Evolutionary conservation across 2,113 vertebrate species (phyloP).

Genomic region (Coreoperca whiteheadi): DNA sequence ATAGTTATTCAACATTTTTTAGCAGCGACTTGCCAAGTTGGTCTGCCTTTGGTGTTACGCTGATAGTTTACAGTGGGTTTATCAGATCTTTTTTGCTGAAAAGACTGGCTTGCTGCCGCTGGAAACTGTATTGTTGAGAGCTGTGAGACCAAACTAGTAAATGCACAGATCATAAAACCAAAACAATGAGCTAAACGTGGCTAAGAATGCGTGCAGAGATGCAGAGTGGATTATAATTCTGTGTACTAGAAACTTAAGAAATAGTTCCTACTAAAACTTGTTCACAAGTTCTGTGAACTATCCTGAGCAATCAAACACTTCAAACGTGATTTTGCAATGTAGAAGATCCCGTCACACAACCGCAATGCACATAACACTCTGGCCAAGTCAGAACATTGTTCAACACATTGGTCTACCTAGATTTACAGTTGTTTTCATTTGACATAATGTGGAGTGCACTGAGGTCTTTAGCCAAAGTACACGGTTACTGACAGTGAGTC

Average conservation of each 20-base stretch:
- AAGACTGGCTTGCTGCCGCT: background rate
- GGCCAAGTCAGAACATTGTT: background rate
- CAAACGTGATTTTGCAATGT: background rate
- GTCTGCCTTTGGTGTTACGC: background rate
- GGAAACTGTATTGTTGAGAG: background rate
- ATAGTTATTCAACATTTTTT: background rate
- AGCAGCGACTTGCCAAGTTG: background rate
- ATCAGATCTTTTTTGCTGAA: background rate
- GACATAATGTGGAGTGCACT: background rate
- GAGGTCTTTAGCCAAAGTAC: slow-evolving; percentile 3
- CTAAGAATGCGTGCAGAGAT: background rate
- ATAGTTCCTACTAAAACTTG: background rate
- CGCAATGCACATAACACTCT: background rate
- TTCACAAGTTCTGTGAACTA: background rate
- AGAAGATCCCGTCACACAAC: background rate
- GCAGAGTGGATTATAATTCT: background rate
- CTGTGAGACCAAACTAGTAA: background rate
- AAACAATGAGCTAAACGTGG: background rate
- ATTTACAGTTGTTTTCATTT: slow-evolving; percentile 16
- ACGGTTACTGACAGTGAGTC: background rate
- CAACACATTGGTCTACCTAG: background rate
- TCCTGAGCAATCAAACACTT: background rate
- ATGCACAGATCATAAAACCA: background rate
- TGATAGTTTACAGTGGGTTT: background rate
- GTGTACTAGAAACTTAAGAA: background rate